Base-by-base conservation (phyloP, 2,888 invertebrate genomes). In the Lasioglossum malachurum region DNA sequence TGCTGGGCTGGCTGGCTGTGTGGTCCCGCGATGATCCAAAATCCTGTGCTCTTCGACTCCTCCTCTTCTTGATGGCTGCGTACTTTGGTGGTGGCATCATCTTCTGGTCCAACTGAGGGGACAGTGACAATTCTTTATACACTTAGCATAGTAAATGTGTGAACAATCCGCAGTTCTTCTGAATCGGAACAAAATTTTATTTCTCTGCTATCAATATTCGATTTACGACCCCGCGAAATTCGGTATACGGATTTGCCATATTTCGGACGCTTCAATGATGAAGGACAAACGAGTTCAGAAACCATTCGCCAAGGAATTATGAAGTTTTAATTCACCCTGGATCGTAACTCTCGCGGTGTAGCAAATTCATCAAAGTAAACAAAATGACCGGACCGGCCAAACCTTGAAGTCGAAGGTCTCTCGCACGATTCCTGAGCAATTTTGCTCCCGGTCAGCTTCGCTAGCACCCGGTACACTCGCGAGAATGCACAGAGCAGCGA, bases 61-160 rank as follows among this genome's bases (percentile, higher is more conserved):
- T 97, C 73, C 97, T 96, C 88, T 98, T 97, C 87, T 96, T 96
- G 41, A 97, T 96, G 67, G 97, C 96, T 78, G 96, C 97, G 92
- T 96, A 96, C 94, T 97, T 97, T 0, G 98, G 98, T 10, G 98
- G 98, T 19, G 97, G 98, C 97, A 98, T 98, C 87, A 96, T 93
- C 88, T 96, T 96, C 75, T 96, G 94, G n/a, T 95, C 95, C 87
- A 90, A 78, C 94, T 94, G 74, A 2, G 76, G 35, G 16, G 23
- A 82, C 76, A 7, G 44, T 7, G 16, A 75, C 16, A 19, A n/a
- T 35, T n/a, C 19, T 46, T 46, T 46, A 46, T 10, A 1, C 14
- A 12, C 44, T 44, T 19, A 46, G 16, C 46, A 46, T 46, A 46
- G 16, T 1, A 4, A 46, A 16, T 46, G 46, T 1, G 46, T 46